Evolutionary conservation across 1,140 invertebrate species (phyloP).

Genomic region (Pachyrhynchus sulphureomaculatus): DNA sequence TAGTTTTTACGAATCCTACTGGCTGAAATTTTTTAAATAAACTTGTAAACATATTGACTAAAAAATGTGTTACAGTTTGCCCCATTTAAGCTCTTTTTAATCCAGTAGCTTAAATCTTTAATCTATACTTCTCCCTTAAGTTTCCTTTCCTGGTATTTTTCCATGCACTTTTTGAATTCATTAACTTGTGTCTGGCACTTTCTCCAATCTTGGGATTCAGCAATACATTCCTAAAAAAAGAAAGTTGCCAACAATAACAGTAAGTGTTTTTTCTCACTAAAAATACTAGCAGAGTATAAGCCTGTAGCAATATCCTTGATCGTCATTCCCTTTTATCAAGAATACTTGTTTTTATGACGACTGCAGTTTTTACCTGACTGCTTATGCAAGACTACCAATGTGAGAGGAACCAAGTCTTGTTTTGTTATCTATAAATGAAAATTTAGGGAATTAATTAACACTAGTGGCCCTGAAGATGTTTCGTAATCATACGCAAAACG

Average conservation of each 20-base stretch:
- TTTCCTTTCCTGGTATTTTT: constrained; percentile 52
- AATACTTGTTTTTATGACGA: too few species aligned
- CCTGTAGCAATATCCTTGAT: too few species aligned
- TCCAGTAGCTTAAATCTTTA: background rate
- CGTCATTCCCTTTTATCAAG: too few species aligned
- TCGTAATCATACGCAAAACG: too few species aligned
- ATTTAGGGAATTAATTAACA: too few species aligned
- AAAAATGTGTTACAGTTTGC: constrained; percentile 10
- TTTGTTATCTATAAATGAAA: too few species aligned
- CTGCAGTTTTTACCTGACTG: too few species aligned
- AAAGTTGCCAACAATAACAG: background rate
- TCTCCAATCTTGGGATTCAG: constrained; percentile 85
- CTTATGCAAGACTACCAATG: too few species aligned
- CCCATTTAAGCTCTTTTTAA: constrained; percentile 2
- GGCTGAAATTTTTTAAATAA: constrained; percentile 28
- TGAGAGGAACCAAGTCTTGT: too few species aligned
- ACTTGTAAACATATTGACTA: constrained; percentile 24
- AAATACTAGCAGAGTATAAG: too few species aligned
- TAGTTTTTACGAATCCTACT: constrained; percentile 48
- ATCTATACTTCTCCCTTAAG: constrained; percentile 15
- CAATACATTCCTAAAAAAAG: constrained; percentile 79
- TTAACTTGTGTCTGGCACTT: constrained; percentile 81
- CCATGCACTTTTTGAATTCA: constrained; percentile 78
- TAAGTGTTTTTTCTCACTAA: too few species aligned
- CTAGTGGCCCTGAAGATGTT: too few species aligned